These are phyloP conservation scores for Schizotus pectinicornis DNA, from an alignment of 2,888 invertebrate genomes.

Conservation along the genomic window DNA sequence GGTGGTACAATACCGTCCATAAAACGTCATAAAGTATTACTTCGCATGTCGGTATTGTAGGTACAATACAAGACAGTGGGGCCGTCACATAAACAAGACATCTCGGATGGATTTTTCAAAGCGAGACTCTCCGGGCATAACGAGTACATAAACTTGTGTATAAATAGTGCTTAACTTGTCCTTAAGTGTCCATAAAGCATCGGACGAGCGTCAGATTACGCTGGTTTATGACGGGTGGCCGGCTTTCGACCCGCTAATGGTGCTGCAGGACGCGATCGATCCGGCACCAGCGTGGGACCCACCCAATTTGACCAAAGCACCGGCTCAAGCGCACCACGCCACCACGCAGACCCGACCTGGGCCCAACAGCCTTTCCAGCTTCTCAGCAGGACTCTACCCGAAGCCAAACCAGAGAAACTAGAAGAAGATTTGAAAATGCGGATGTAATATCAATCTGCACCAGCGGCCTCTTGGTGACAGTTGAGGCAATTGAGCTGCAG, in stretches of 20 bases:
- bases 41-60: constrained; percentile 50
- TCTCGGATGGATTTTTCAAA: constrained; percentile 41
- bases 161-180: constrained; percentile 48
- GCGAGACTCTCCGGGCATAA: constrained; percentile 39
- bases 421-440: too few species aligned
- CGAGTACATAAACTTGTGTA: constrained; percentile 46
- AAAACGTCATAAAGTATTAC: constrained; percentile 50
- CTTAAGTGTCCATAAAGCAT: constrained; percentile 47
- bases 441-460: too few species aligned
- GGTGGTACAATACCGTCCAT: constrained; percentile 45
- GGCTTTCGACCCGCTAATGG: constrained; percentile 26
- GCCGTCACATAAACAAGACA: constrained; percentile 51
- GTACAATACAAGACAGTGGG: constrained; percentile 48
- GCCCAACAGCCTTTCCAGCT: too few species aligned
- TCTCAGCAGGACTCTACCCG: too few species aligned
- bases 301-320: too few species aligned
- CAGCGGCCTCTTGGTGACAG: too few species aligned
- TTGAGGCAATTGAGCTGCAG: too few species aligned
- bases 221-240: constrained; percentile 29
- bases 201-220: constrained; percentile 35
- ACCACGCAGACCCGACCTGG: too few species aligned
- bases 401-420: too few species aligned
- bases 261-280: constrained; percentile 9
- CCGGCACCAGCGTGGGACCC: background rate
- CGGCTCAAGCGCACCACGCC: too few species aligned